These are phyloP conservation scores for Trachemys scripta DNA, from an alignment of 2,113 vertebrate species.

Conservation along the genomic window DNA sequence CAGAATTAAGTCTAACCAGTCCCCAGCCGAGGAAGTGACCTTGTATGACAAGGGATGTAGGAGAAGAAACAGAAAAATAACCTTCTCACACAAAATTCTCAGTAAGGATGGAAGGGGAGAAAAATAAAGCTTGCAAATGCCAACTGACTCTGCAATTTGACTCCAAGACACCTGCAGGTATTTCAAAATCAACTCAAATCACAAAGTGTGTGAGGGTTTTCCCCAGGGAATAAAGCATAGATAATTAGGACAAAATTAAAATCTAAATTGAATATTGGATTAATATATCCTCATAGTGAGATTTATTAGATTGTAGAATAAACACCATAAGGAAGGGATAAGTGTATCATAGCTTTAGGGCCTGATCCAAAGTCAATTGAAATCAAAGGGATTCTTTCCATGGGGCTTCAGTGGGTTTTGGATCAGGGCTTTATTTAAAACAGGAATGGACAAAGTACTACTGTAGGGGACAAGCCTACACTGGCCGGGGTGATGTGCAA, in stretches of 20 bases:
- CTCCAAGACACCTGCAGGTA: neutral
- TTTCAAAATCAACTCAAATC: neutral
- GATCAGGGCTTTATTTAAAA: neutral
- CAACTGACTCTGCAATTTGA: conserved; percentile 1
- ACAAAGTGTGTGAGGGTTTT: neutral
- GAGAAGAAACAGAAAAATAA: conserved; percentile 64
- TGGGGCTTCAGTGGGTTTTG: accelerated
- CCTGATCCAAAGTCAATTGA: neutral
- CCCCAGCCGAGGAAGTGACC: conserved; percentile 62
- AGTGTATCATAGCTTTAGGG: neutral
- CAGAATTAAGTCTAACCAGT: conserved; percentile 67
- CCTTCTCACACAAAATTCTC: conserved; percentile 41
- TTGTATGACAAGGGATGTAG: conserved; percentile 69
- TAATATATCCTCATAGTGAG: neutral
- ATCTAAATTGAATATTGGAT: neutral
- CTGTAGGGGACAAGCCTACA: neutral
- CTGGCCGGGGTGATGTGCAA: neutral
- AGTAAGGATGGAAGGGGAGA: neutral
- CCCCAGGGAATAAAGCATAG: neutral
- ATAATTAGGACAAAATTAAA: neutral
- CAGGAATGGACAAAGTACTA: neutral
- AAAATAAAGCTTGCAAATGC: conserved; percentile 28
- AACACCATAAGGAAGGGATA: neutral
- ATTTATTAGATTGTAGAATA: neutral
- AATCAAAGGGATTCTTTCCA: neutral